phyloP scores from a whole-genome alignment of 1,140 invertebrate species.

The Caenorhabditis briggsae region DNA sequence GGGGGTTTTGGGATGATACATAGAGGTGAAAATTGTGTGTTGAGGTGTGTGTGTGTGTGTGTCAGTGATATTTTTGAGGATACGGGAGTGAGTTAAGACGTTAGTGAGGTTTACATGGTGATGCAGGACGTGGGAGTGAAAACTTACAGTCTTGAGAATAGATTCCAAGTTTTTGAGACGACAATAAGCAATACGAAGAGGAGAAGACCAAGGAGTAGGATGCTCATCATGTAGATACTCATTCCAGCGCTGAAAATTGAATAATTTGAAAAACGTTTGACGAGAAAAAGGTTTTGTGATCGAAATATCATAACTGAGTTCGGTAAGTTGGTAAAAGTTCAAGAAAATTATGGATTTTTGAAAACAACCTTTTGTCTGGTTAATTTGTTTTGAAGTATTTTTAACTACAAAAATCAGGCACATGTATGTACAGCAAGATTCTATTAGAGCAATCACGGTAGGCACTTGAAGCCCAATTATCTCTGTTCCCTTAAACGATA shows the following conservation, averaged over 20 bases:
- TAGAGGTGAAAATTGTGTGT: conserved; percentile 1
- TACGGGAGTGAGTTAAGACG: not conserved
- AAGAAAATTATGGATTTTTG: no score
- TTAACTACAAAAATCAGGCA: no score
- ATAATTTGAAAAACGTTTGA: no score
- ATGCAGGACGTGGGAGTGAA: not conserved
- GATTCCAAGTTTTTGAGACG: conserved; percentile 72
- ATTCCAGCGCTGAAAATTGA: conserved; percentile 74
- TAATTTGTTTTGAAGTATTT: no score
- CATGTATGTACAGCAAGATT: no score
- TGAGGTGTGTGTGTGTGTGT: not conserved
- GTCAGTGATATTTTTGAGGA: not conserved
- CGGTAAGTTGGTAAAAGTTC: no score
- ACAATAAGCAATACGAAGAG: conserved; percentile 73
- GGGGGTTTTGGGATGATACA: not conserved
- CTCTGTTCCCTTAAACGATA: no score
- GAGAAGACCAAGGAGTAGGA: conserved; percentile 74
- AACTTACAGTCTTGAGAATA: conserved; percentile 71
- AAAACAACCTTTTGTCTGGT: no score
- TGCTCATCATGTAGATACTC: conserved; percentile 65
- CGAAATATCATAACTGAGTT: no score
- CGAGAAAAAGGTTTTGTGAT: no score
- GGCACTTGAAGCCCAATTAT: no score
- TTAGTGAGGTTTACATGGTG: not conserved
- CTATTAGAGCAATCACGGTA: no score